Conservation (phyloP, 2,113 vertebrate species). For the Pelobates fuscus region DNA sequence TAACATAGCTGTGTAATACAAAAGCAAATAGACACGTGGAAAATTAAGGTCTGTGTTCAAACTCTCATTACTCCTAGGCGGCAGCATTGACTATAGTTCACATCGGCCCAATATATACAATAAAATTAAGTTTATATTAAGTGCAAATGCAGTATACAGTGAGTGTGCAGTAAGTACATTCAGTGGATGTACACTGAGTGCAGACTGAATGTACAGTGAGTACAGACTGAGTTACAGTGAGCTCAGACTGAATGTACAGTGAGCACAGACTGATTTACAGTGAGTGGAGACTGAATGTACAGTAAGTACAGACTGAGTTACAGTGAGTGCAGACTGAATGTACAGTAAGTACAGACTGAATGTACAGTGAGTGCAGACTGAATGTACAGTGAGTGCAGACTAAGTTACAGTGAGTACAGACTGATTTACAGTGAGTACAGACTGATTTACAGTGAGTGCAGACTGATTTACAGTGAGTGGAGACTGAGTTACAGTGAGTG, state of each 20-base stretch:
- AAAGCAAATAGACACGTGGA: too few species aligned
- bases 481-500: not conserved
- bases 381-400: not conserved
- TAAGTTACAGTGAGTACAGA: not conserved
- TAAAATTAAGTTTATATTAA: too few species aligned
- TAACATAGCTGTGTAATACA: too few species aligned
- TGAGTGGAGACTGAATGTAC: not conserved
- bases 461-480: not conserved
- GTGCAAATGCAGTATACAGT: not conserved
- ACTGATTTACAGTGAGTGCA: not conserved
- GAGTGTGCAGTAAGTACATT: not conserved
- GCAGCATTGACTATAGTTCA: too few species aligned
- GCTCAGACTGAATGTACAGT: not conserved
- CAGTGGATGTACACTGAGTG: not conserved
- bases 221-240: not conserved
- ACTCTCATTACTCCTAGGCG: too few species aligned
- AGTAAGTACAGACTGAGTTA: not conserved
- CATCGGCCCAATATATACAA: too few species aligned
- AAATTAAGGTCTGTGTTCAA: too few species aligned
- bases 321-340: not conserved
- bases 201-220: not conserved
- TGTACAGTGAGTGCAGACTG: not conserved
- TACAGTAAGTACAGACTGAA: not conserved
- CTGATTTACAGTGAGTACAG: not conserved
- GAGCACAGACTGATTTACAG: not conserved